Percentiles rank a stretch among this genome's conserved stretches.
Conservation (phyloP, 2,797 vertebrate species). For the Kryptolebias ocellatus region DNA sequence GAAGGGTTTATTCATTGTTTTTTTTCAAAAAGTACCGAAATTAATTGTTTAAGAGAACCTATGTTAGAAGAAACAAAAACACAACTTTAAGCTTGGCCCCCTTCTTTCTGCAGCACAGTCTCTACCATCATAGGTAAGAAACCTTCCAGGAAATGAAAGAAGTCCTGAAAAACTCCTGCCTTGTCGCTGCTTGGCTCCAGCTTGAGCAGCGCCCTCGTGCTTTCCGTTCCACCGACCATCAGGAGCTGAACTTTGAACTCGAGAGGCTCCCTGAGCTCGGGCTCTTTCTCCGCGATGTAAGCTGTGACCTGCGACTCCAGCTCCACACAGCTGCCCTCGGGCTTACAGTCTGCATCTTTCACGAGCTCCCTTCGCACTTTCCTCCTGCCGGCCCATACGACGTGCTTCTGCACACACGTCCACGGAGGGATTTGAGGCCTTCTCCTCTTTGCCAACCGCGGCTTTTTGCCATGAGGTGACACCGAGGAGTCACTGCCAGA, state of each 20-base stretch:
- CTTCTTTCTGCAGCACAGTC: conserved; percentile 61
- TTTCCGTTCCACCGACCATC: conserved; percentile 72
- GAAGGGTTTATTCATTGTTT: conserved; percentile 30
- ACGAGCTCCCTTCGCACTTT: conserved; percentile 85
- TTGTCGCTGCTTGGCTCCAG: conserved; percentile 71
- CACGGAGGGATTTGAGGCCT: conserved; percentile 61
- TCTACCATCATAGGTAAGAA: conserved; percentile 86
- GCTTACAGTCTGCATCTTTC: conserved; percentile 64
- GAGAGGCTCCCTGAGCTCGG: conserved; percentile 72
- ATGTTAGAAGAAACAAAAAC: conserved; percentile 28
- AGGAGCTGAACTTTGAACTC: conserved; percentile 75
- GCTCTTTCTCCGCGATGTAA: conserved; percentile 74
- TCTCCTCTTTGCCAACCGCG: conserved; percentile 36
- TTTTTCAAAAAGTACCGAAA: conserved; percentile 15
- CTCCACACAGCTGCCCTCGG: conserved; percentile 72
- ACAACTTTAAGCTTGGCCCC: background rate
- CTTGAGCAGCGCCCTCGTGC: conserved; percentile 66
- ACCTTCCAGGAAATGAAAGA: conserved; percentile 88
- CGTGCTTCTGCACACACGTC: conserved; percentile 81
- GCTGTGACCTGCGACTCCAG: conserved; percentile 85
- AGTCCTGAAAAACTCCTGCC: conserved; percentile 81
- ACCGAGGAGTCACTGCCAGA: conserved; percentile 34
- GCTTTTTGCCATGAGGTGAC: conserved; percentile 64
- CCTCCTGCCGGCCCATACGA: conserved; percentile 88
- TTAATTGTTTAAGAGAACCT: no score